Base-by-base conservation (phyloP, 2,113 vertebrate genomes). In the Lichenostomus cassidix region DNA sequence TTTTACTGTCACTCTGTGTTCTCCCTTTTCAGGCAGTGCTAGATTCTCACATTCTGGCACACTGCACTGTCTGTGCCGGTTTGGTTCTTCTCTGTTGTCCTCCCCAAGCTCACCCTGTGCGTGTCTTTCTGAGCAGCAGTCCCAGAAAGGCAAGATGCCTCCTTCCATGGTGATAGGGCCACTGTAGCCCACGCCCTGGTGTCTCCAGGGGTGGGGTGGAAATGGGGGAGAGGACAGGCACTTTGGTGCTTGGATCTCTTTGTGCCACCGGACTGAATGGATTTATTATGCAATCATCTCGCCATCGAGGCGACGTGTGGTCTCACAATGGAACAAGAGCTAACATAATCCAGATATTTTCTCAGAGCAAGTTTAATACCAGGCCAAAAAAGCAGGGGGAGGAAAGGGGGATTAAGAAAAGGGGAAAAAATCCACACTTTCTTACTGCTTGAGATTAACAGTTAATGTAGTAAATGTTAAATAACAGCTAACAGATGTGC, bases 331-430 rank as follows among this genome's bases (percentile, higher is more conserved):
- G 63, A 96, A 89, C 85, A 92, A 96, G 74, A 87, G 28, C 91
- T 94, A 95, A 94, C 84, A 74, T 92, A 94, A 93, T 91, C 83
- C 92, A 96, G 95, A 92, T 86, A 95, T 81, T 95, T 94, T 93
- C 81, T 94, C 83, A 81, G 46, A 86, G n/a, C 80, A 79, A 89
- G 73, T 90, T 92, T 76, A 93, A 53, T 69, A 78, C 47, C 47
- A 85, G 65, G 81, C 83, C 69, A 93, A 73, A 94, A 91, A 91
- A 47, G 15, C 2, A 1, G 1, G 7, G 0, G 50, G 46, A 37
- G 42, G 23, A 83, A 94, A 65, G 10, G 47, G 31, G 49, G 29
- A 74, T 81, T 92, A 12, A 90, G 78, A 88, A 77, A 67, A 8
- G 2, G 6, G 11, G 4, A 5, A 12, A 31, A 92, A 83, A 70